These are phyloP conservation scores for Syrphus vitripennis DNA, from an alignment of 2,888 invertebrate species.

Conservation along the genomic window DNA sequence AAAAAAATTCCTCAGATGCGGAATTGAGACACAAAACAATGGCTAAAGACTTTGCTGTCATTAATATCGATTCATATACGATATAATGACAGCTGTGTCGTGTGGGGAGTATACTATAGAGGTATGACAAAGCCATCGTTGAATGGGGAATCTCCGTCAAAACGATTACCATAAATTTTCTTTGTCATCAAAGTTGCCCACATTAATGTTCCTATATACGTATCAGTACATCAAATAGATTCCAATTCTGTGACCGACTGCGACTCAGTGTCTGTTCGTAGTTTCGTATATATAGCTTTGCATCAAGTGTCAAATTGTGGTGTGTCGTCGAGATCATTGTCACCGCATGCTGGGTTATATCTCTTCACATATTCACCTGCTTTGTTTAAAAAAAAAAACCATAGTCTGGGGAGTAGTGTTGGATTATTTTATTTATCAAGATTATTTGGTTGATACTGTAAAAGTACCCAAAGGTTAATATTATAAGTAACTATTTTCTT, in stretches of 20 bases:
- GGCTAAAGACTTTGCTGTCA: conserved; percentile 1
- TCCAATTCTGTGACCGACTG: not conserved
- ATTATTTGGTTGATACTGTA: no score
- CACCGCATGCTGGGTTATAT: conserved; percentile 17
- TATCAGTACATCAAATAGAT: not conserved
- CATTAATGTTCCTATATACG: not conserved
- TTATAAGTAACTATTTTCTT: no score
- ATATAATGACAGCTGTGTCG: not conserved
- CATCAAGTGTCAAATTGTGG: conserved; percentile 56
- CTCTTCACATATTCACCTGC: conserved; percentile 28
- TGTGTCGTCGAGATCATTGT: conserved; percentile 56
- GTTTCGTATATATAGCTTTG: no score
- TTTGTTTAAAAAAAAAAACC: conserved; percentile 5
- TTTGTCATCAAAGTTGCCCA: conserved; percentile 24
- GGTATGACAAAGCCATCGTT: not conserved
- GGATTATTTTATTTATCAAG: no score
- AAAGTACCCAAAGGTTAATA: no score
- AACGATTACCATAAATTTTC: conserved; percentile 31
- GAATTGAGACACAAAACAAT: conserved; percentile 24
- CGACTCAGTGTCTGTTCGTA: not conserved
- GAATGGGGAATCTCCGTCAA: conserved; percentile 25
- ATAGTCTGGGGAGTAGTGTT: not conserved
- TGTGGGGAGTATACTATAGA: no score
- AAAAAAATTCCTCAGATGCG: conserved; percentile 4
- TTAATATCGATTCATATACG: conserved; percentile 15